Conservation (phyloP, 1,140 invertebrate genomes). For the Achroia grisella region DNA sequence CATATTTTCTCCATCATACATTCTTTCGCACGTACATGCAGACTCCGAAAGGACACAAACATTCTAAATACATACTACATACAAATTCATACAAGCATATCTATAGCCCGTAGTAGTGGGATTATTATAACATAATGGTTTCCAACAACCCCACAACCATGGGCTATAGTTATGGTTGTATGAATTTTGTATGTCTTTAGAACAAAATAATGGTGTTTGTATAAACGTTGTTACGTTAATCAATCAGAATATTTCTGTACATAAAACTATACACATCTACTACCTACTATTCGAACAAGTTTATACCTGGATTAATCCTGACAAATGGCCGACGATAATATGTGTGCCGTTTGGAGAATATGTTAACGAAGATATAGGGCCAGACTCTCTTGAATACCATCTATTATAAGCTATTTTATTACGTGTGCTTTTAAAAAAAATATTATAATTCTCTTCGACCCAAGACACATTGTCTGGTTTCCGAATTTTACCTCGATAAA, state of each 20-base stretch:
- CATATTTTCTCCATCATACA: no score
- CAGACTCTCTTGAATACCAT: constrained; percentile 48
- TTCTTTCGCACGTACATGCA: no score
- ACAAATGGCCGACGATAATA: constrained; percentile 53
- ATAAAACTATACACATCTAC: not conserved
- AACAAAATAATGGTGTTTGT: no score
- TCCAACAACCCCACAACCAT: no score
- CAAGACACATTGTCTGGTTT: constrained; percentile 23
- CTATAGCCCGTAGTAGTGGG: no score
- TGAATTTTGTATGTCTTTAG: no score
- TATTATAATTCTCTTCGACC: constrained; percentile 42
- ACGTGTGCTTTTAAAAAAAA: constrained; percentile 37
- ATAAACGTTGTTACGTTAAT: no score
- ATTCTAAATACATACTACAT: no score
- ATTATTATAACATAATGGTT: no score
- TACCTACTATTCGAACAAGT: not conserved
- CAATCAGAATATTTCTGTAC: not conserved
- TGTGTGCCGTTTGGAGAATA: constrained; percentile 43
- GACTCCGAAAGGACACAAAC: no score
- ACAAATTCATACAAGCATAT: no score
- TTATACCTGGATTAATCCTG: constrained; percentile 54
- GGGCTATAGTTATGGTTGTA: no score
- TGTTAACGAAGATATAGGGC: constrained; percentile 41
- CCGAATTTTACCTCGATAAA: constrained; percentile 24
- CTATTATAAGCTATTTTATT: constrained; percentile 46